Evolutionary conservation across 2,888 invertebrate species (phyloP), one percentile per base, ranked within the genome.

Genomic region (Emmelina monodactyla): DNA sequence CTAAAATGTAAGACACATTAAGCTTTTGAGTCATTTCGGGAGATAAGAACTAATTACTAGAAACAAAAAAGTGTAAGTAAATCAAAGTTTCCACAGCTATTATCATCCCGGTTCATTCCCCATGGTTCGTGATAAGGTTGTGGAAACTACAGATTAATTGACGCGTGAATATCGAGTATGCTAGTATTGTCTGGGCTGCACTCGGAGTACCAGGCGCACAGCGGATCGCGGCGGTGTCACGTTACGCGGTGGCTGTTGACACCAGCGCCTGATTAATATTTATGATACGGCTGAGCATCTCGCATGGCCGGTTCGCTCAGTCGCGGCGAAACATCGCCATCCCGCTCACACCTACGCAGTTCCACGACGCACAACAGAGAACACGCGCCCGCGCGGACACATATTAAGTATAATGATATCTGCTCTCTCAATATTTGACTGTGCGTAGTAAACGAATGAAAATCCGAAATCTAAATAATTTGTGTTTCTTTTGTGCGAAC

Each of bases 221-320:
- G 67, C 61, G 67, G 66, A 68, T 73, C 67, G 72, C 57, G 52
- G 65, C 65, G 69, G 72, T 76, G 68, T 78, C 78, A 69, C 71
- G 78, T 78, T 78, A 78, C 79, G 76, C 75, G 69, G 76, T 78
- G 79, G 79, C 79, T 78, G 79, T 79, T 78, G 79, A 79, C 79
- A 78, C 79, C 79, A 78, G 71, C 64, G 79, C 75, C 76, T 79
- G 79, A 79, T 79, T 79, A 79, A 79, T 79, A 79, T 79, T 79
- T 79, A 79, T 79, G 79, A 79, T 79, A 76, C 70, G 71, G 62
- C 70, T 68, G 75, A 76, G 72, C 73, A 79, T 79, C 79, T 79
- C 75, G 79, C 69, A 76, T 73, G 79, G 78, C 75, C 75, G 72
- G 76, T 75, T 76, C 57, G 67, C 63, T 62, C 59, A 55, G 58